Evolutionary conservation across 2,113 vertebrate species (phyloP), one percentile per base, ranked within the genome.

Genomic region (Pheucticus melanocephalus): DNA sequence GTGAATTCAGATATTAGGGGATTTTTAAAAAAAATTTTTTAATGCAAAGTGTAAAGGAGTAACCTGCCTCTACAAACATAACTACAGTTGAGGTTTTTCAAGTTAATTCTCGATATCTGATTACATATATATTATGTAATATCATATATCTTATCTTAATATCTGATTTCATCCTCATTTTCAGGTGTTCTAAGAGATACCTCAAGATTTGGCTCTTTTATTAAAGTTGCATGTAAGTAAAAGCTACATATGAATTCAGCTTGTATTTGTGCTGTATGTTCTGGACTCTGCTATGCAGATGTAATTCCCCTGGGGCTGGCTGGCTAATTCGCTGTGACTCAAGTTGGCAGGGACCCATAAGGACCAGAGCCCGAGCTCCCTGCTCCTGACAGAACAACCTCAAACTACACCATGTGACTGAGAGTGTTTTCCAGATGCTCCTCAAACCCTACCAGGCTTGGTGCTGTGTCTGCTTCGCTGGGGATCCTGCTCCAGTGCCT

Each of bases 161-260:
- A 77, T 65, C 83, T 72, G 48, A 89, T 95, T 84, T 75, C 48
- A 53, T 95, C 56, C 54, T 96, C 40, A 17, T 94, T 95, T 97
- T 91, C 83, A 99, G 99, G 99, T 94, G 73, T 96, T 80, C 95
- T 99, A 82, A 95, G 97, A 93, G 91, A 98, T 69, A 98, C 97
- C 82, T 97, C 98, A 72, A 98, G 98, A 95, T 98, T 99, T 95
- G 99, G 99, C 50, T 98, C 99, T 44, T 81, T 99, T 39, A 97
- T 98, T 10, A 99, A 99, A 98, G 90, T 99, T 93, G 97, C 94
- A 54, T 98, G 99, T 99, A 97, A 99, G 99, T 99, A 97, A 96
- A 66, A 95, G 64, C 42, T 20, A 16, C 4, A 1, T 88, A 28
- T 28, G 50, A 82, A 60, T 83, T 51, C 24, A 51, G 20, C 27